Conservation (phyloP, 2,797 vertebrate species). For the Lithobates sylvaticus region DNA sequence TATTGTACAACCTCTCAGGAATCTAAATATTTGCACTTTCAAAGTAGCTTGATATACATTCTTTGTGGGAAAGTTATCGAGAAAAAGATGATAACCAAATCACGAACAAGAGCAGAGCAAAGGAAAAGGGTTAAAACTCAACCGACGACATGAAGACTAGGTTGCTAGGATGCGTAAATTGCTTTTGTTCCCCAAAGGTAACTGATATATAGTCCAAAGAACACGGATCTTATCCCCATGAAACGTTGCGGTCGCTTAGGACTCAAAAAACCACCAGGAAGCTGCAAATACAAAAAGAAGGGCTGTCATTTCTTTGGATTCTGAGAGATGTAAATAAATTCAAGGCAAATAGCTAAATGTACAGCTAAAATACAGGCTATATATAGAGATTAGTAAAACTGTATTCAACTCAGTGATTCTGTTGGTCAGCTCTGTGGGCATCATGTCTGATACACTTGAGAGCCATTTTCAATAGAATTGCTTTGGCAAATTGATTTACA, state of each 20-base stretch:
- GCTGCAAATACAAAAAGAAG: constrained; percentile 38
- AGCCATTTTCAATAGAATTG: too few relatives aligned
- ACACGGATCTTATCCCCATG: neutral
- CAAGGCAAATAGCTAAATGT: fast-evolving
- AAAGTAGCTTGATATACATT: constrained; percentile 2
- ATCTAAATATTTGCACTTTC: neutral
- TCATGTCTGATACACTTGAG: too few relatives aligned
- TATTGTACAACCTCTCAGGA: neutral
- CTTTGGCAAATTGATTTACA: too few relatives aligned
- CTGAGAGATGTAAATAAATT: too few relatives aligned
- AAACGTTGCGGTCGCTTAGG: neutral
- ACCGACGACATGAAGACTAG: neutral
- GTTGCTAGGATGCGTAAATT: neutral
- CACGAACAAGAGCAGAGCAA: neutral
- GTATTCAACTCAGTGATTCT: too few relatives aligned
- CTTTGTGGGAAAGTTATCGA: neutral
- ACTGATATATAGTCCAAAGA: neutral
- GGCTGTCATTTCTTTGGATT: too few relatives aligned
- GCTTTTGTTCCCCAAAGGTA: neutral
- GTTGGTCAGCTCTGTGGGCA: too few relatives aligned
- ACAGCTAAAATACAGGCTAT: too few relatives aligned
- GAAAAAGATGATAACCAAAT: neutral
- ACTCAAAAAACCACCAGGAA: constrained; percentile 40
- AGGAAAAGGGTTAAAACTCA: neutral
- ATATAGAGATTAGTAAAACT: too few relatives aligned